These are phyloP conservation scores for Drosophila pruinosa DNA, from an alignment of 1,140 invertebrate genomes.

Conservation along the genomic window DNA sequence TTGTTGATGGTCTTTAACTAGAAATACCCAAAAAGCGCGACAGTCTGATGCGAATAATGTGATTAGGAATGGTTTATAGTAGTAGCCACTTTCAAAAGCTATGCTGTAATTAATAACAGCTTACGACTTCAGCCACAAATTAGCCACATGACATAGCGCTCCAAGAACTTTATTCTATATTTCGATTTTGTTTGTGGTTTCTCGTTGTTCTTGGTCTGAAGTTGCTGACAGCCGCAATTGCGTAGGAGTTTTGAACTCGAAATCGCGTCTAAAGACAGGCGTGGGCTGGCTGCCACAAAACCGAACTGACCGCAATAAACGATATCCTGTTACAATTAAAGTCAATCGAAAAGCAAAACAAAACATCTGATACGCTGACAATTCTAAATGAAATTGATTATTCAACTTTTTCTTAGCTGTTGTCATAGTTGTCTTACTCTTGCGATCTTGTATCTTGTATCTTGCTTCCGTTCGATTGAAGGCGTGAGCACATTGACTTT, in stretches of 20 bases:
- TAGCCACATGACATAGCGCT: slow-evolving; percentile 58
- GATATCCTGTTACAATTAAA: slow-evolving; percentile 47
- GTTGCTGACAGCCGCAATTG: background rate
- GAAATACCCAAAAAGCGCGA: slow-evolving; percentile 49
- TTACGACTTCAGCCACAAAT: slow-evolving; percentile 62
- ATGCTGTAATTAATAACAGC: slow-evolving; percentile 72
- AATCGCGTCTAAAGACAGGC: slow-evolving; percentile 5
- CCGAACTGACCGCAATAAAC: slow-evolving; percentile 11
- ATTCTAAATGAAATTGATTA: background rate
- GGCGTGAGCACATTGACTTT: slow-evolving; percentile 51
- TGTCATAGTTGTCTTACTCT: background rate
- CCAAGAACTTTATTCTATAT: slow-evolving; percentile 34
- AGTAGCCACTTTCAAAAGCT: slow-evolving; percentile 42
- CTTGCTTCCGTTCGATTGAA: slow-evolving; percentile 60
- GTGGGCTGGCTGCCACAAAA: slow-evolving; percentile 13
- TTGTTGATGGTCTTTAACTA: slow-evolving; percentile 10
- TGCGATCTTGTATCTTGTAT: slow-evolving; percentile 5
- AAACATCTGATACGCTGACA: slow-evolving; percentile 14
- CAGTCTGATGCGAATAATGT: slow-evolving; percentile 55
- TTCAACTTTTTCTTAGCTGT: background rate
- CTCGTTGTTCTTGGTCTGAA: slow-evolving; percentile 13
- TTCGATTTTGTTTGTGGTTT: background rate
- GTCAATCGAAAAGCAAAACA: slow-evolving; percentile 18
- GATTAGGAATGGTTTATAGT: slow-evolving; percentile 45
- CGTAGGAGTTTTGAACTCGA: slow-evolving; percentile 51